These are phyloP conservation scores for Myopa tessellatipennis DNA, from an alignment of 2,888 invertebrate genomes.

Conservation along the genomic window DNA sequence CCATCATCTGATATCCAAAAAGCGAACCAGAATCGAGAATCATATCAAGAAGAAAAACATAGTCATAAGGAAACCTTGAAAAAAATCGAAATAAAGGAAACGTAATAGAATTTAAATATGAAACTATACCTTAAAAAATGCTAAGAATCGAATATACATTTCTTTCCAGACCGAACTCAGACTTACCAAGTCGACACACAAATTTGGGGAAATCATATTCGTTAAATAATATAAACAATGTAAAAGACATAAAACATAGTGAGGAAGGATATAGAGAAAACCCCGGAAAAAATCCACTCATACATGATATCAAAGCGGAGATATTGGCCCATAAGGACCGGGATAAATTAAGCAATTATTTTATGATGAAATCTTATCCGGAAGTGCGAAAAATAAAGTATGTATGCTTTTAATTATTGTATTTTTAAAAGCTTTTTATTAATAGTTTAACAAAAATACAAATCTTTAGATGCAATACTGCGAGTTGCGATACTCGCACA, in stretches of 20 bases:
- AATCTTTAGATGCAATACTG: neutral
- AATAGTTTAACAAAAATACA: neutral
- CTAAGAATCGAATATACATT: neutral
- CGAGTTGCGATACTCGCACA: neutral
- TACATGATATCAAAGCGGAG: constrained; percentile 39
- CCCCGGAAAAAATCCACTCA: constrained; percentile 31
- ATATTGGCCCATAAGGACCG: constrained; percentile 32
- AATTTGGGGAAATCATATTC: constrained; percentile 58
- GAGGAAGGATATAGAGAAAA: neutral
- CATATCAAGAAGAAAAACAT: constrained; percentile 19
- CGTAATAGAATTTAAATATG: constrained; percentile 32
- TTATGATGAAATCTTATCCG: constrained; percentile 40
- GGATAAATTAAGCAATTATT: constrained; percentile 52
- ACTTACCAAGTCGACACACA: constrained; percentile 50
- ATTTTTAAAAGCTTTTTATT: neutral
- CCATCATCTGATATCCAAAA: constrained; percentile 5
- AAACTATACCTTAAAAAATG: neutral
- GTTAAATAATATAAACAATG: constrained; percentile 56
- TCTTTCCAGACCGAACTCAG: constrained; percentile 32
- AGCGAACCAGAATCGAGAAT: neutral
- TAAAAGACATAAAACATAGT: constrained; percentile 33
- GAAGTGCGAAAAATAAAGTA: constrained; percentile 9
- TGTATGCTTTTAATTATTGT: neutral
- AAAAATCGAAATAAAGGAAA: constrained; percentile 22
- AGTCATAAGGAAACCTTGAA: neutral